Evolutionary conservation across 2,797 vertebrate species (phyloP).

Genomic region (Australoheros facetus): DNA sequence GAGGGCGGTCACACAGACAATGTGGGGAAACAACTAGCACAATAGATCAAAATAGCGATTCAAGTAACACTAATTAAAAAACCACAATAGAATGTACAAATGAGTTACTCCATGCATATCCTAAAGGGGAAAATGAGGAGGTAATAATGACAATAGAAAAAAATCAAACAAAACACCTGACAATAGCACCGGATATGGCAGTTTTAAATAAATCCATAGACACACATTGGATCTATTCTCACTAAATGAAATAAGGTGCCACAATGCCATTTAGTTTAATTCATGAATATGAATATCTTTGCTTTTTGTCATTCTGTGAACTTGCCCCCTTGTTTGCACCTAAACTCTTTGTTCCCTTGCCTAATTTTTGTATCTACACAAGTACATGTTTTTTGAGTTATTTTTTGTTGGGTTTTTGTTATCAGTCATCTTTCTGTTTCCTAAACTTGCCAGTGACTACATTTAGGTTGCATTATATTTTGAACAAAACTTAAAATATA

Average conservation of each 20-base stretch:
- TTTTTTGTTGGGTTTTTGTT: background rate
- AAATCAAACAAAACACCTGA: conserved; percentile 49
- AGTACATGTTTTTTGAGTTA: background rate
- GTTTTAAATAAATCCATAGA: conserved; percentile 22
- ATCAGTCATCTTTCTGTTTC: background rate
- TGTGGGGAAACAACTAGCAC: conserved; percentile 41
- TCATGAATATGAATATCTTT: background rate
- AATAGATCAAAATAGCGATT: conserved; percentile 50
- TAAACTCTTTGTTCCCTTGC: background rate
- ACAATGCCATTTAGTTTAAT: conserved; percentile 5
- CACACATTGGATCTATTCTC: conserved; percentile 28
- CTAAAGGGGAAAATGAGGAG: conserved; percentile 37
- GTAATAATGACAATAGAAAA: conserved; percentile 38
- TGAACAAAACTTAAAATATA: background rate
- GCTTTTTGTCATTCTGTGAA: background rate
- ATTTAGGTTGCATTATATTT: background rate
- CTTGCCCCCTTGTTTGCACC: background rate
- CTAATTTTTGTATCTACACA: background rate
- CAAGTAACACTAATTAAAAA: conserved; percentile 58
- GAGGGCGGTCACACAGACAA: conserved; percentile 25
- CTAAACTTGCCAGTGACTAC: background rate
- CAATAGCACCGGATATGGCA: conserved; percentile 22
- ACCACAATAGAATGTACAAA: conserved; percentile 48
- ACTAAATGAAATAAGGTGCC: conserved; percentile 28
- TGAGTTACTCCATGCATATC: conserved; percentile 29